Percentiles rank a stretch among this genome's conserved stretches.
These are phyloP conservation scores for Urophycis tenuis DNA, from an alignment of 2,797 vertebrate genomes.

Conservation along the genomic window DNA sequence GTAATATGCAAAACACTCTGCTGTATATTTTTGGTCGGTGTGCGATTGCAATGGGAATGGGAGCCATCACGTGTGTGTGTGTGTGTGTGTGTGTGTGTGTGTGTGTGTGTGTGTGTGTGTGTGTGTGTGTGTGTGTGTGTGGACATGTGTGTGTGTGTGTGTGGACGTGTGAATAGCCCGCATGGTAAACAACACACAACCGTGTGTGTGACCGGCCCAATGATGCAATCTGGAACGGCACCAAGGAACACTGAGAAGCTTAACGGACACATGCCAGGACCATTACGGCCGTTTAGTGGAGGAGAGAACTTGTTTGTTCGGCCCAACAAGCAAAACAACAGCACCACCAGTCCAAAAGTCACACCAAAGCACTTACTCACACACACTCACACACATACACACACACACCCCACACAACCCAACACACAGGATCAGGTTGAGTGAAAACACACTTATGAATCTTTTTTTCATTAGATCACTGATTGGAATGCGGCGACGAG, in stretches of 20 bases:
- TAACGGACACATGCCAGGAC: constrained; percentile 61
- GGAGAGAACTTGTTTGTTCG: constrained; percentile 68
- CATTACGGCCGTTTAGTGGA: constrained; percentile 59
- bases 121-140: constrained; percentile 47
- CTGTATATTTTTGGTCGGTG: not conserved
- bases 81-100: not conserved
- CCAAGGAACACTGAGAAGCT: constrained; percentile 66
- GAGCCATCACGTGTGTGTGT: constrained; percentile 17
- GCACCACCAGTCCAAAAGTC: constrained; percentile 55
- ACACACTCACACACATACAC: constrained; percentile 18
- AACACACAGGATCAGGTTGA: constrained; percentile 28
- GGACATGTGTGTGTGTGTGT: not conserved
- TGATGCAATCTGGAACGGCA: constrained; percentile 73
- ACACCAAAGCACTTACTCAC: constrained; percentile 31
- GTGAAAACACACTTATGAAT: constrained; percentile 47
- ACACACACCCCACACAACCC: constrained; percentile 18
- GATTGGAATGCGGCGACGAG: constrained; percentile 2
- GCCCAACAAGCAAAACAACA: constrained; percentile 61
- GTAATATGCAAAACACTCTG: not conserved
- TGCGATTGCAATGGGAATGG: constrained; percentile 26
- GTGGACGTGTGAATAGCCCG: constrained; percentile 41
- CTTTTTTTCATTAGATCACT: constrained; percentile 21
- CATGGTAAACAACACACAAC: constrained; percentile 60
- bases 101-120: constrained; percentile 15
- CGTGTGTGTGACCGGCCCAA: constrained; percentile 54